phyloP scores from a whole-genome alignment of 2,797 vertebrate genomes.

The Squalus acanthias region DNA sequence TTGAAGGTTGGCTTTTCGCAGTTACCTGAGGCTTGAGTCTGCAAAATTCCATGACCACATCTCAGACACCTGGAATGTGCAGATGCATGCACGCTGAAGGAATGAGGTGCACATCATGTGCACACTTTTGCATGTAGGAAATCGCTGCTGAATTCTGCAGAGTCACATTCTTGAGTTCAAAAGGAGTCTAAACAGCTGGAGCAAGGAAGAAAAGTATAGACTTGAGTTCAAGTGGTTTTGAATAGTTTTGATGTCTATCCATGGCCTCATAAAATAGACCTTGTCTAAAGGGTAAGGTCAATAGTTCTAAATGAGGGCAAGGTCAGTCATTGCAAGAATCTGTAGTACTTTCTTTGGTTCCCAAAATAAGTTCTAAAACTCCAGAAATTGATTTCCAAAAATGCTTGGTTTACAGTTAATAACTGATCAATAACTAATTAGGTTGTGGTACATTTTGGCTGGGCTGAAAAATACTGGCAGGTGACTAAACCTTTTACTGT shows the following conservation, averaged over 20 bases:
- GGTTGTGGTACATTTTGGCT: neutral
- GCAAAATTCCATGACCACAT: neutral
- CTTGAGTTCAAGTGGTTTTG: neutral
- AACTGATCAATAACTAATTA: constrained; percentile 27
- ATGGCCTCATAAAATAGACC: neutral
- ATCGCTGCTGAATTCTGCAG: constrained; percentile 15
- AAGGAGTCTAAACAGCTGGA: neutral
- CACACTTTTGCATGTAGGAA: neutral
- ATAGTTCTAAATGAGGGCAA: neutral
- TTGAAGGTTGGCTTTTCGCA: neutral
- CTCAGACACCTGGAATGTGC: neutral
- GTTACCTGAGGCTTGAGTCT: neutral
- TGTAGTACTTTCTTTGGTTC: neutral
- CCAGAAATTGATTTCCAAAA: neutral
- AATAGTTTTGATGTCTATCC: neutral
- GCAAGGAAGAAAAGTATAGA: neutral
- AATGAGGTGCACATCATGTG: neutral
- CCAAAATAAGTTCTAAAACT: neutral
- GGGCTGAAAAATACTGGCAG: constrained; percentile 6
- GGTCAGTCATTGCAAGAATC: neutral
- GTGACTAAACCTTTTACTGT: neutral
- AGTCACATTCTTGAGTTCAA: neutral
- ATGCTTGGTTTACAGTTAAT: neutral
- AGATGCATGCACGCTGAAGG: neutral
- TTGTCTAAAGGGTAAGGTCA: neutral